Evolutionary conservation across 2,888 invertebrate species (phyloP).

Genomic region (Rhaphigaster nebulosa): DNA sequence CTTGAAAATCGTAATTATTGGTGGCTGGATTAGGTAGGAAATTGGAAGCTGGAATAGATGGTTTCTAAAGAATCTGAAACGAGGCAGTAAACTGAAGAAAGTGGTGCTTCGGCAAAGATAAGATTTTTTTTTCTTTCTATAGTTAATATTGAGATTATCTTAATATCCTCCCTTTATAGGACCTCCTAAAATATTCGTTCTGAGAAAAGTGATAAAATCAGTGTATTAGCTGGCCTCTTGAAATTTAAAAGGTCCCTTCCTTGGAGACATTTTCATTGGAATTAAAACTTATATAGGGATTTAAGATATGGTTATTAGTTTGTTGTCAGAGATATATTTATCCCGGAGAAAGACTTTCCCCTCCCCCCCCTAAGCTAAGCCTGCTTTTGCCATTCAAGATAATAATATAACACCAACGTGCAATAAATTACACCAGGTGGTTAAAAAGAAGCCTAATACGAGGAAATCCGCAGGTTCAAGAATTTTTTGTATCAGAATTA

Average conservation of each 20-base stretch:
- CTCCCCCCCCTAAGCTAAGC: not conserved
- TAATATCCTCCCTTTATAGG: slow-evolving; percentile 29
- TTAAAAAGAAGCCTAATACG: too few species aligned
- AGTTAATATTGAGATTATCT: slow-evolving; percentile 33
- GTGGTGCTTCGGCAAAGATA: slow-evolving; percentile 25
- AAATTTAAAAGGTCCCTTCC: not conserved
- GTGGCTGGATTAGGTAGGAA: slow-evolving; percentile 9
- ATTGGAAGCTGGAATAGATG: slow-evolving; percentile 8
- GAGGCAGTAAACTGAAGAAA: slow-evolving; percentile 3
- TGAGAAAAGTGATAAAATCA: slow-evolving; percentile 44
- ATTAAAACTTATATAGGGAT: slow-evolving; percentile 11
- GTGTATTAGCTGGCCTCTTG: slow-evolving; percentile 25
- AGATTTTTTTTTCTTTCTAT: slow-evolving; percentile 16
- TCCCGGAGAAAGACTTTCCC: too few species aligned
- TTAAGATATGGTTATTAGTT: slow-evolving; percentile 14
- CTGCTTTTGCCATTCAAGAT: not conserved
- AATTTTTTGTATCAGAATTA: too few species aligned
- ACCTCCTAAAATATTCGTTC: slow-evolving; percentile 32
- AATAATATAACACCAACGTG: too few species aligned
- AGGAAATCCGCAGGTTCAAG: too few species aligned
- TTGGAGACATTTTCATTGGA: not conserved
- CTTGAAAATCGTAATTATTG: not conserved
- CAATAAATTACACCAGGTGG: not conserved
- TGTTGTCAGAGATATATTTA: not conserved
- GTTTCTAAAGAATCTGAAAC: not conserved